Evolutionary conservation across 1,140 invertebrate genomes (phyloP).

Genomic region (Schlechtendalia chinensis): DNA sequence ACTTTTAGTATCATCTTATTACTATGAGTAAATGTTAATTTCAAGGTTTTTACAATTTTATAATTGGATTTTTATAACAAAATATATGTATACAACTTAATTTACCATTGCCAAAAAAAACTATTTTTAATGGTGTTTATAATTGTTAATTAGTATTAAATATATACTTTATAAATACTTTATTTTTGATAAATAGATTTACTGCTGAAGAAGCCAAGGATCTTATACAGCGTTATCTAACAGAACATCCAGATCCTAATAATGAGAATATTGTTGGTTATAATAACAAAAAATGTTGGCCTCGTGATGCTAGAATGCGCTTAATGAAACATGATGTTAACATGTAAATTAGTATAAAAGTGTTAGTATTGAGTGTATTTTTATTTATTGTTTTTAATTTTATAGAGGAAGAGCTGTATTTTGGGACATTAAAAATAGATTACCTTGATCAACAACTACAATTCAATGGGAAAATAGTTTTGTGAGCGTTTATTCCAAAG

Average conservation of each 20-base stretch:
- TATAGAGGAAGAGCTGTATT: slow-evolving; percentile 92
- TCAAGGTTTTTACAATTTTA: too few species aligned
- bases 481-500: slow-evolving; percentile 98
- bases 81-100: too few species aligned
- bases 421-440: slow-evolving; percentile 99
- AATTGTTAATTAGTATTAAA: too few species aligned
- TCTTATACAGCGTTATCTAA: slow-evolving; percentile 96
- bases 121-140: too few species aligned
- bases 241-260: slow-evolving; percentile 99
- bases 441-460: slow-evolving; percentile 96
- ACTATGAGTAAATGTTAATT: too few species aligned
- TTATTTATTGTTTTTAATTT: slow-evolving; percentile 46
- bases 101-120: too few species aligned
- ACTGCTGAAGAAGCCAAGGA: slow-evolving; percentile 95
- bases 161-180: too few species aligned
- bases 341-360: slow-evolving; percentile 64
- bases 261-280: slow-evolving; percentile 99
- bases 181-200: slow-evolving; percentile 64
- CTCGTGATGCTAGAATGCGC: slow-evolving; percentile 95
- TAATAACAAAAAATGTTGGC: slow-evolving; percentile 99
- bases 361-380: neutral
- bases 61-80: too few species aligned
- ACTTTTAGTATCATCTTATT: too few species aligned
- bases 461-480: slow-evolving; percentile 99
- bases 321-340: slow-evolving; percentile 99